These are phyloP conservation scores for Sinopyrophorus schimmeli DNA, from an alignment of 2,888 invertebrate genomes.

Conservation along the genomic window DNA sequence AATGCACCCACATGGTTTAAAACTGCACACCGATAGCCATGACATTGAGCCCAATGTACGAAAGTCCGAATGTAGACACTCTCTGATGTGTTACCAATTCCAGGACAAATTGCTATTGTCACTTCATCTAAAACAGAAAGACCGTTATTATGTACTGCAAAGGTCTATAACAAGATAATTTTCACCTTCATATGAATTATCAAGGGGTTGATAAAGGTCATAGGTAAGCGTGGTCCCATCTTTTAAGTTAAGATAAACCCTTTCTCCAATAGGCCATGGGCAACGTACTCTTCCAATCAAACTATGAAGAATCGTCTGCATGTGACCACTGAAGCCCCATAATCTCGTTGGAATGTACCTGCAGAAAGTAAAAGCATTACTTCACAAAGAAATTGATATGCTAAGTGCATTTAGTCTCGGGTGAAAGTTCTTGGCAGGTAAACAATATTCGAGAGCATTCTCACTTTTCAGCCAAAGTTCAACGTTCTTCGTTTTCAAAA, in stretches of 20 bases:
- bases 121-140: conserved; percentile 73
- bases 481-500: too few species aligned
- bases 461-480: too few species aligned
- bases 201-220: conserved; percentile 85
- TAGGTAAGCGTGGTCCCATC: conserved; percentile 92
- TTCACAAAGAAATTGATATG: too few species aligned
- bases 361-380: conserved; percentile 50
- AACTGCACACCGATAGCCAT: conserved; percentile 90
- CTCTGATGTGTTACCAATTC: conserved; percentile 93
- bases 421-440: too few species aligned
- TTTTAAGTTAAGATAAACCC: conserved; percentile 72
- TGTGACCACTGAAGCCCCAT: conserved; percentile 96
- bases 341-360: conserved; percentile 87
- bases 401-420: too few species aligned
- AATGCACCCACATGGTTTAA: conserved; percentile 93
- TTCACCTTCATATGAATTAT: conserved; percentile 70
- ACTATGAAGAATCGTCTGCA: conserved; percentile 91
- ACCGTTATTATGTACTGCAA: not conserved
- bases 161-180: too few species aligned
- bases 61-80: conserved; percentile 92
- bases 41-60: conserved; percentile 88
- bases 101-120: conserved; percentile 86
- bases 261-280: conserved; percentile 85
- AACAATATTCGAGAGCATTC: too few species aligned
- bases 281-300: conserved; percentile 84